phyloP scores from a whole-genome alignment of 2,888 invertebrate genomes.

The Leptopilina drosophilae region DNA sequence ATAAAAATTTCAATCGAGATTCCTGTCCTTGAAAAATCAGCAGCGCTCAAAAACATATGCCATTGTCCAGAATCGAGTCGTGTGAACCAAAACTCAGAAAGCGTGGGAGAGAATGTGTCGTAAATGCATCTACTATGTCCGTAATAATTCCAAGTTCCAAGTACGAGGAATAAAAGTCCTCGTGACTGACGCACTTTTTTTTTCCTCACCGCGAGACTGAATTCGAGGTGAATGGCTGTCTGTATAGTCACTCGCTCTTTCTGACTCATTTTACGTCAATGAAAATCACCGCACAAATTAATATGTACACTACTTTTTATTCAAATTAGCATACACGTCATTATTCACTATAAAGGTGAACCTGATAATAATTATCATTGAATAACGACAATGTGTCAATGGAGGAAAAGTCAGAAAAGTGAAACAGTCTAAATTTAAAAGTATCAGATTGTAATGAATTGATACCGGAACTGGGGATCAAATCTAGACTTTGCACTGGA shows the following conservation, averaged over 20 bases:
- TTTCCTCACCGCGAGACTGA: slow-evolving; percentile 61
- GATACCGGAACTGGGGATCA: too few relatives aligned
- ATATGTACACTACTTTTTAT: slow-evolving; percentile 48
- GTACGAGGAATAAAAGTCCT: slow-evolving; percentile 52
- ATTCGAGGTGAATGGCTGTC: slow-evolving; percentile 64
- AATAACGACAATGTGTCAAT: background rate
- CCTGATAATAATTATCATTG: background rate
- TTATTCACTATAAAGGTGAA: background rate
- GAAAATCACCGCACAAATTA: slow-evolving; percentile 58
- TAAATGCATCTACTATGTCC: slow-evolving; percentile 40
- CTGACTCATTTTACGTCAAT: slow-evolving; percentile 68
- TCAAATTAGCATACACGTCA: background rate
- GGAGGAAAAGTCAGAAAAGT: background rate
- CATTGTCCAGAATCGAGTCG: slow-evolving; percentile 32
- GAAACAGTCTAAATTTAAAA: too few relatives aligned
- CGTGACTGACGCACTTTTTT: slow-evolving; percentile 58
- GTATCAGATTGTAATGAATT: too few relatives aligned
- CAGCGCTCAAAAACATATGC: slow-evolving; percentile 17
- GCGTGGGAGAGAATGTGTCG: slow-evolving; percentile 41
- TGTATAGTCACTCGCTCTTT: slow-evolving; percentile 57
- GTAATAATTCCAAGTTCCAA: slow-evolving; percentile 50
- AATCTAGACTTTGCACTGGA: too few relatives aligned
- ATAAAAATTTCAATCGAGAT: background rate
- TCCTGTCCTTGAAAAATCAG: slow-evolving; percentile 25
- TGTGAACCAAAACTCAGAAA: slow-evolving; percentile 30